A percentile compares a stretch with the other conserved stretches of the same genome.
These are phyloP conservation scores for Agrotis puta DNA, from an alignment of 2,888 invertebrate species.

Conservation along the genomic window DNA sequence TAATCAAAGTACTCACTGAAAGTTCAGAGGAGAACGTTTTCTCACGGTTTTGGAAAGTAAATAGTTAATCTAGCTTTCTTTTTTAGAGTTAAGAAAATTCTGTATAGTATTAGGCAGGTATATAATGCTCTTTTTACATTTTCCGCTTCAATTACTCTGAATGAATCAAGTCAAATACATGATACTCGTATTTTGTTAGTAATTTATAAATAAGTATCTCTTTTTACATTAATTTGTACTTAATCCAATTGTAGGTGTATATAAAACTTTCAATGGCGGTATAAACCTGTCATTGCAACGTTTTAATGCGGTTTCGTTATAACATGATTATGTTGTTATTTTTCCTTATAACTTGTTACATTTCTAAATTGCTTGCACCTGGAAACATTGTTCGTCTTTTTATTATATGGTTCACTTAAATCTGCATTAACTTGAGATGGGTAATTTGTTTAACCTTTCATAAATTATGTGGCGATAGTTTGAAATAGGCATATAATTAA, in stretches of 20 bases:
- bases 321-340: slow-evolving; percentile 38
- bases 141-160: slow-evolving; percentile 60
- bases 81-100: slow-evolving; percentile 77
- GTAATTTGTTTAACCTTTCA: background rate
- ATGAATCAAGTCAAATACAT: slow-evolving; percentile 39
- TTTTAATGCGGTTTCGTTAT: slow-evolving; percentile 48
- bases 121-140: slow-evolving; percentile 60
- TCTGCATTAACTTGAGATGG: slow-evolving; percentile 3
- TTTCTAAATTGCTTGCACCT: slow-evolving; percentile 16
- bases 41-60: slow-evolving; percentile 87
- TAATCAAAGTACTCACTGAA: slow-evolving; percentile 71
- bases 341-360: slow-evolving; percentile 35
- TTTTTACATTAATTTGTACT: slow-evolving; percentile 47
- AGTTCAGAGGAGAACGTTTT: slow-evolving; percentile 79
- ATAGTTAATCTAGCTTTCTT: slow-evolving; percentile 81
- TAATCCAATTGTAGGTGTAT: slow-evolving; percentile 30
- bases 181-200: slow-evolving; percentile 45
- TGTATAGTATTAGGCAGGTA: slow-evolving; percentile 59
- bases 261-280: slow-evolving; percentile 31
- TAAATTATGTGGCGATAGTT: slow-evolving; percentile 13
- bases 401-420: background rate
- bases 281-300: slow-evolving; percentile 21
- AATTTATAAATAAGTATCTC: slow-evolving; percentile 11
- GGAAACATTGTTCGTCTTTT: slow-evolving; percentile 20
- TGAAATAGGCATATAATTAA: slow-evolving; percentile 40